Conservation (phyloP, 1,140 invertebrate species). For the Cephus cinctus region DNA sequence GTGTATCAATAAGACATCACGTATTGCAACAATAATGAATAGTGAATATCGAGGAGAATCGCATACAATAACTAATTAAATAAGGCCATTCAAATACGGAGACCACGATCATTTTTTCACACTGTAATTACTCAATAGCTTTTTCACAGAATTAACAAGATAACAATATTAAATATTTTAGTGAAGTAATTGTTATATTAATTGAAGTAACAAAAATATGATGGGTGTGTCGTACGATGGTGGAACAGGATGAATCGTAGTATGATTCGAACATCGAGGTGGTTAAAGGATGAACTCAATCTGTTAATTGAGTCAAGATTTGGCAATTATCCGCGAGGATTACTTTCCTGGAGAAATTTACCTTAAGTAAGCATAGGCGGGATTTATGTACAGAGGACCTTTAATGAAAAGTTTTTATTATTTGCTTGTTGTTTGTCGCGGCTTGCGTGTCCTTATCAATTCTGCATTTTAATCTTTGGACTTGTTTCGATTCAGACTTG, state of each 20-base stretch:
- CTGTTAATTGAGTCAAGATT: neutral
- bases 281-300: neutral
- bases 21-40: constrained; percentile 12
- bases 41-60: constrained; percentile 19
- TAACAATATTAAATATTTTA: constrained; percentile 25
- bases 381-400: constrained; percentile 38
- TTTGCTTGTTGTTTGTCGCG: constrained; percentile 43
- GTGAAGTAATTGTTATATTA: constrained; percentile 24
- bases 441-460: constrained; percentile 36
- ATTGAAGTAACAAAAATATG: constrained; percentile 19
- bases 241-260: constrained; percentile 25
- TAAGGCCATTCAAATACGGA: constrained; percentile 22
- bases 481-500: constrained; percentile 36
- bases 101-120: constrained; percentile 40
- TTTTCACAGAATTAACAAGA: constrained; percentile 45
- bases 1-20: neutral
- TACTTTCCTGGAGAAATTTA: constrained; percentile 11
- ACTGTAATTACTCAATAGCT: constrained; percentile 46
- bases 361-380: constrained; percentile 16
- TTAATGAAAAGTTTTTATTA: constrained; percentile 35
- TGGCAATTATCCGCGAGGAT: constrained; percentile 25
- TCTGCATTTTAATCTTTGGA: constrained; percentile 33
- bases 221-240: constrained; percentile 26
- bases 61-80: constrained; percentile 20
- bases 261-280: neutral